Evolutionary conservation across 2,888 invertebrate species (phyloP), one percentile per base, ranked within the genome.

Genomic region (Phorcus lineatus): DNA sequence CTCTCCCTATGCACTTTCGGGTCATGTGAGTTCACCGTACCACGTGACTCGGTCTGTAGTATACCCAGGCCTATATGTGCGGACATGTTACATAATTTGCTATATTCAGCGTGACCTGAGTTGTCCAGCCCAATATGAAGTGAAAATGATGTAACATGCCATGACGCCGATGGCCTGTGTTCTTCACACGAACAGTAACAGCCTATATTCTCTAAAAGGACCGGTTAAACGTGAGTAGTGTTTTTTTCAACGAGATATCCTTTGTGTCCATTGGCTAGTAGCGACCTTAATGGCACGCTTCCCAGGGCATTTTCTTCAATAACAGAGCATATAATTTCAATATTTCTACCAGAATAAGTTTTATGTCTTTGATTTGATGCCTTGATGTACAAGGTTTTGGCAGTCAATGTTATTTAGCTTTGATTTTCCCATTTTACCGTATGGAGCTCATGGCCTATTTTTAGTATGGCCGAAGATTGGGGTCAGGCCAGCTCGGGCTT

Each of bases 71-170:
- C 24, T 74, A 66, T 75, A 17, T 57, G 80, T 80, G 80, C 75
- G 74, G 80, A 76, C 80, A 80, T 80, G 80, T 80, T 80, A 80
- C 75, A 75, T 80, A 80, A 80, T 62, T 70, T 54, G 9, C 53
- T 78, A 78, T 74, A 70, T 78, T 36, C 78, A 70, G 52, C 22
- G 52, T 78, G 66, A 78, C 67, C 78, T 54, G 52, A 54, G n/a
- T 17, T 47, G 47, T 17, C 52, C 62, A 70, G 31, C 78, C 67
- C 31, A 70, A 78, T 54, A 78, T 31, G 62, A 54, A 74, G 67
- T 62, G 36, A 78, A 70, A 31, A 70, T 78, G 78, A 78, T 67
- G 78, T 78, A 78, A 78, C 62, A 19, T 13, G n/a, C 11, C 24
- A 31, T 31, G 53, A 40, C 24, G n/a, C 54, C 40, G 16, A 54